Percentiles rank a stretch among this genome's conserved stretches.
Conservation (phyloP, 2,113 vertebrate species). For the Uria aalge region DNA sequence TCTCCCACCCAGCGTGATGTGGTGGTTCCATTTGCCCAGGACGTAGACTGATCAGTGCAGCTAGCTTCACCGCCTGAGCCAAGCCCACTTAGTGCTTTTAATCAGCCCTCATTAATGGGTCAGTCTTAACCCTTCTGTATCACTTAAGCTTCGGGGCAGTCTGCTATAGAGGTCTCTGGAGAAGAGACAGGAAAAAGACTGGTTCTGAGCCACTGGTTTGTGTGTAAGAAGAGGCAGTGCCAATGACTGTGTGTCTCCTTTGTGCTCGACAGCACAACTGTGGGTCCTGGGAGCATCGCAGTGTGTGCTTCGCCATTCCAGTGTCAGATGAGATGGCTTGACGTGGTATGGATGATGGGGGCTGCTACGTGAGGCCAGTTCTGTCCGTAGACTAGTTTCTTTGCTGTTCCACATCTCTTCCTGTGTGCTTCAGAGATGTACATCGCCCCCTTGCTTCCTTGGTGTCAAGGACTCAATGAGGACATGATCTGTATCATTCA, state of each 20-base stretch:
- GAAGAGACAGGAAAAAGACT: neutral
- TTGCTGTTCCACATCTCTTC: neutral
- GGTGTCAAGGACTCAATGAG: neutral
- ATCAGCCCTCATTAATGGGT: neutral
- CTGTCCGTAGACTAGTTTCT: neutral
- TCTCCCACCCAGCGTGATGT: neutral
- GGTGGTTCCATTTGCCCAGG: neutral
- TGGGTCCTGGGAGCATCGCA: neutral
- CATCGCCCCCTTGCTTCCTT: neutral
- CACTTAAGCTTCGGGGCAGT: neutral
- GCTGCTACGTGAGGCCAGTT: neutral
- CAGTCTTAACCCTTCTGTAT: neutral
- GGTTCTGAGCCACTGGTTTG: neutral
- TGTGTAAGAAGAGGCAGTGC: neutral
- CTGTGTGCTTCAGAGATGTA: neutral
- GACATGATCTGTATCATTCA: neutral
- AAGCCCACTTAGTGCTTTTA: neutral
- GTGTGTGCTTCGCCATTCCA: neutral
- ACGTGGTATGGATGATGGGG: neutral
- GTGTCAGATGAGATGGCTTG: neutral
- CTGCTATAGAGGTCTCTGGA: neutral
- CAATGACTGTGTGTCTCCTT: neutral
- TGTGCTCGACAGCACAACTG: neutral
- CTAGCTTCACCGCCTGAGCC: neutral
- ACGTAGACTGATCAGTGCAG: neutral